These are phyloP conservation scores for Globodera rostochiensis DNA, from an alignment of 1,140 invertebrate species.

Conservation along the genomic window DNA sequence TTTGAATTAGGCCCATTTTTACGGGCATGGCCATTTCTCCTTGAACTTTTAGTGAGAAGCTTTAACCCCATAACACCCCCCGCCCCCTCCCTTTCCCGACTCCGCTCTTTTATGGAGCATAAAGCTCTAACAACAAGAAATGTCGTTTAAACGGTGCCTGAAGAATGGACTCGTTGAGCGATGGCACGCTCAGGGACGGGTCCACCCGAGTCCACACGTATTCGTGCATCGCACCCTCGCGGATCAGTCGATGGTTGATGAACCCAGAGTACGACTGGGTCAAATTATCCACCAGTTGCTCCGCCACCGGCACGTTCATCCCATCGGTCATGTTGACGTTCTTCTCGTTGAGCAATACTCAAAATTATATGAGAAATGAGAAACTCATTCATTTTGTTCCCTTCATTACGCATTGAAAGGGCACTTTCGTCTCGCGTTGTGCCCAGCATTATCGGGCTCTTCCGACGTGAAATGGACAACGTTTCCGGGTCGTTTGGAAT, in stretches of 20 bases:
- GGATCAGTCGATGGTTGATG: slow-evolving; percentile 58
- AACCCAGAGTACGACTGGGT: slow-evolving; percentile 56
- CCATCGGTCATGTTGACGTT: slow-evolving; percentile 52
- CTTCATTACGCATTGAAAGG: slow-evolving; percentile 51
- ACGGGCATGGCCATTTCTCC: too few species aligned
- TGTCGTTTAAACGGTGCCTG: slow-evolving; percentile 37
- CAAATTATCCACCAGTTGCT: slow-evolving; percentile 58
- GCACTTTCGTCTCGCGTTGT: slow-evolving; percentile 63
- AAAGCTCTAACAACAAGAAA: too few species aligned
- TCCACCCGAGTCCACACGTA: slow-evolving; percentile 63
- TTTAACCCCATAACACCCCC: too few species aligned
- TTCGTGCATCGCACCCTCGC: slow-evolving; percentile 63
- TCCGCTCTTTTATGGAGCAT: too few species aligned
- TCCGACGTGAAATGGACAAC: slow-evolving; percentile 50
- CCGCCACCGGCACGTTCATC: slow-evolving; percentile 47
- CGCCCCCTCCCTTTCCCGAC: too few species aligned
- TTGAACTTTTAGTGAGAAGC: too few species aligned
- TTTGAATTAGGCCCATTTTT: background rate
- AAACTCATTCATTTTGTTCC: background rate
- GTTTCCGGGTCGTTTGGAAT: slow-evolving; percentile 62
- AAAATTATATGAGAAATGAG: slow-evolving; percentile 31
- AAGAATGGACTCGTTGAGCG: slow-evolving; percentile 57
- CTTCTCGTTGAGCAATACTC: slow-evolving; percentile 63
- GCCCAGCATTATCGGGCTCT: slow-evolving; percentile 55
- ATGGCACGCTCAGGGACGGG: slow-evolving; percentile 45